A percentile compares a stretch with the other conserved stretches of the same genome.
Conservation (phyloP, 2,113 vertebrate species). For the Lycocorax pyrrhopterus region DNA sequence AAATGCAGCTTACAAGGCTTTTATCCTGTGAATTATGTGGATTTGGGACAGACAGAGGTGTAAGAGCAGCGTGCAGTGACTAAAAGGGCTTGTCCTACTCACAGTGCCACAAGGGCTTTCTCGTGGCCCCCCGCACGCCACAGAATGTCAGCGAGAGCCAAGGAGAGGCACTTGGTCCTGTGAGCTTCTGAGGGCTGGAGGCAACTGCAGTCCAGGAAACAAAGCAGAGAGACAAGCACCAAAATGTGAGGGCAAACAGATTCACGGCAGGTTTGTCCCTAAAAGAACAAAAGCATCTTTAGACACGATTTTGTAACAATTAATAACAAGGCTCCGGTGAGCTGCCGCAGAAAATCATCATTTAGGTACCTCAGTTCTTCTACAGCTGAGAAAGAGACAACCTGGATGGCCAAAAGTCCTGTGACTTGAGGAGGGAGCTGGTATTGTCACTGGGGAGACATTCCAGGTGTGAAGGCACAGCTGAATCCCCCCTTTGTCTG, state of each 20-base stretch:
- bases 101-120: constrained; percentile 83
- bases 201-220: background rate
- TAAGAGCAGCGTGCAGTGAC: background rate
- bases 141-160: constrained; percentile 82
- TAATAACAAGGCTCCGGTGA: rapidly evolving
- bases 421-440: background rate
- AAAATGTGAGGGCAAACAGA: background rate
- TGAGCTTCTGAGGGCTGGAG: constrained; percentile 68
- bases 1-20: background rate
- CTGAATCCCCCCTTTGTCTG: background rate
- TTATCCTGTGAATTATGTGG: rapidly evolving
- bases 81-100: constrained; percentile 43
- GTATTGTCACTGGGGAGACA: no score
- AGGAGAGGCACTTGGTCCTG: constrained; percentile 78
- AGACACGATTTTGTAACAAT: background rate
- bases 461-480: background rate
- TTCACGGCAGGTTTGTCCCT: background rate
- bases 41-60: background rate
- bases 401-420: background rate
- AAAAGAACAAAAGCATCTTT: background rate
- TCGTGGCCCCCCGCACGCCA: constrained; percentile 84
- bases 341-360: background rate
- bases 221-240: background rate
- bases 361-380: background rate
- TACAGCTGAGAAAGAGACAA: background rate